Conservation (phyloP, 2,797 vertebrate genomes). For the Myotis planiceps region DNA sequence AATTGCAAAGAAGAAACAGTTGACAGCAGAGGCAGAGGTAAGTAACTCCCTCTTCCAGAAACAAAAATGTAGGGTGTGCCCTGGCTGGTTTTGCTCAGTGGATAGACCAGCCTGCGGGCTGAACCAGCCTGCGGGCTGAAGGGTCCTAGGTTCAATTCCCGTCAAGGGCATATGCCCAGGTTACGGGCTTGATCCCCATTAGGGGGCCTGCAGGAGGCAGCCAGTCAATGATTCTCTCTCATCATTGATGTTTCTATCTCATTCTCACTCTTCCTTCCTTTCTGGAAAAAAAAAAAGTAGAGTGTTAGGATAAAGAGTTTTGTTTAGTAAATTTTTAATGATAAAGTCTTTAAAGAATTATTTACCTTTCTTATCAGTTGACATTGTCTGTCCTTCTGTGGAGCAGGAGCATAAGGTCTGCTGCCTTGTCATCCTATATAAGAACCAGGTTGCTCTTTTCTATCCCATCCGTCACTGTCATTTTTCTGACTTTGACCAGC, state of each 20-base stretch:
- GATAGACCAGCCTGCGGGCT: neutral
- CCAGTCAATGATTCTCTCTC: no score
- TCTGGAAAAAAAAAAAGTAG: neutral
- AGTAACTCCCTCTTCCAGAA: conserved; percentile 47
- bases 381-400: neutral
- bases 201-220: no score
- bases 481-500: neutral
- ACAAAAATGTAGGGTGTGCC: neutral
- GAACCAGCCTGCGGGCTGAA: no score
- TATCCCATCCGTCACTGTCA: neutral
- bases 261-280: no score
- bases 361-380: neutral
- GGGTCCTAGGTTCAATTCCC: no score
- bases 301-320: no score
- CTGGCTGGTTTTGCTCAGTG: neutral
- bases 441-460: neutral
- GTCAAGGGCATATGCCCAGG: no score
- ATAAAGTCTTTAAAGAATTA: neutral
- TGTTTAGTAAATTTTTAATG: neutral
- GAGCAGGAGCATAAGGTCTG: neutral
- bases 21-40: conserved; percentile 90
- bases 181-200: no score
- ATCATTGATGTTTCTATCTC: no score
- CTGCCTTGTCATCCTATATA: neutral
- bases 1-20: conserved; percentile 86